Evolutionary conservation across 2,113 vertebrate genomes (phyloP).

Genomic region (Chlamydotis undulata): DNA sequence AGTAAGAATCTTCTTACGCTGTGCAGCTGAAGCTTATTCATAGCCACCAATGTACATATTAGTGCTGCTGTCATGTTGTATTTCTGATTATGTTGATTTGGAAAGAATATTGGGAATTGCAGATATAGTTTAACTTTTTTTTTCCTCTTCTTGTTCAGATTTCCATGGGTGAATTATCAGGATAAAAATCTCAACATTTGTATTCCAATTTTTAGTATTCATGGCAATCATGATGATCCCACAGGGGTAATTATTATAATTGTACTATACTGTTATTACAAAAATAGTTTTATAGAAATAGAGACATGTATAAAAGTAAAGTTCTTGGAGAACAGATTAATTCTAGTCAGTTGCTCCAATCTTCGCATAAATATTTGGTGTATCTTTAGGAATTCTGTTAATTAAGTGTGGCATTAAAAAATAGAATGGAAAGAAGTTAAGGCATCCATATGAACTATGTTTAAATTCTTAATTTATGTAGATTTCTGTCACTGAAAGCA

Average conservation of each 20-base stretch:
- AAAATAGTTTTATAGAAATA: neutral
- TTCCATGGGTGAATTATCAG: slow-evolving; percentile 98
- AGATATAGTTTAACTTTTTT: neutral
- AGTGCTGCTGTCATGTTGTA: neutral
- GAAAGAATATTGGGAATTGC: neutral
- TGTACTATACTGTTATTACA: neutral
- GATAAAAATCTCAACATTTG: slow-evolving; percentile 96
- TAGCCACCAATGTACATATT: neutral
- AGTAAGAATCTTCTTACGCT: neutral
- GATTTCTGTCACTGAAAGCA: neutral
- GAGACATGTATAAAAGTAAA: neutral
- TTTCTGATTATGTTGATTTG: neutral
- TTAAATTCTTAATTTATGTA: neutral
- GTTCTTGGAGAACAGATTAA: neutral
- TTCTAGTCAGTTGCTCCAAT: neutral
- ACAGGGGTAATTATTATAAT: slow-evolving; percentile 89
- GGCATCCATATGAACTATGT: neutral
- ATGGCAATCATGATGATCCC: slow-evolving; percentile 98
- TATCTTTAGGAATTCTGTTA: neutral
- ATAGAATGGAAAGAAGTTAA: neutral
- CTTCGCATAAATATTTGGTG: neutral
- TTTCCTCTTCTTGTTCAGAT: slow-evolving; percentile 74
- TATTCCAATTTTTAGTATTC: slow-evolving; percentile 94
- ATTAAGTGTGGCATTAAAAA: neutral
- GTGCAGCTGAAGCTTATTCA: neutral